phyloP scores from a whole-genome alignment of 2,888 invertebrate genomes.

The Seladonia tumulorum region DNA sequence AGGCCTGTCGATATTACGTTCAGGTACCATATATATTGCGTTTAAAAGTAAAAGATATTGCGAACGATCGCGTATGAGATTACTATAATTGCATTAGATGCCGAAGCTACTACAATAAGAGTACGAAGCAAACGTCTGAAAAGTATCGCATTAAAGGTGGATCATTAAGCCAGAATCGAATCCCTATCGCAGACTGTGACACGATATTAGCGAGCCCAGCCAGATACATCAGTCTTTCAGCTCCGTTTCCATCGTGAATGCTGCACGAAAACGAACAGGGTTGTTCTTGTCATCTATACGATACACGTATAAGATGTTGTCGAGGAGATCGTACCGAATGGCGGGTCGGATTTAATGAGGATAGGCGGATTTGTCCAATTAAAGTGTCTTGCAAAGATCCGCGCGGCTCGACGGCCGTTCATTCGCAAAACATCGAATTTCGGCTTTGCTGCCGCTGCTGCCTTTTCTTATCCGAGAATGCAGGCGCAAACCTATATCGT shows the following conservation, averaged over 20 bases:
- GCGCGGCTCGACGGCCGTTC: conserved; percentile 75
- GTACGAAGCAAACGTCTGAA: not conserved
- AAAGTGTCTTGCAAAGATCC: conserved; percentile 84
- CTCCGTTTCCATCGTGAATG: conserved; percentile 76
- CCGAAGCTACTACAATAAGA: not conserved
- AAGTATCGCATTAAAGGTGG: not conserved
- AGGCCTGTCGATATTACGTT: not conserved
- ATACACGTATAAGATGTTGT: conserved; percentile 56
- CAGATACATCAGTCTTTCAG: conserved; percentile 70
- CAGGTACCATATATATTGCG: not conserved
- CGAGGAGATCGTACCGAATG: conserved; percentile 61
- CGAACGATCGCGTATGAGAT: not conserved
- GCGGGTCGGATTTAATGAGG: conserved; percentile 83
- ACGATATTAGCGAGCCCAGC: conserved; percentile 9
- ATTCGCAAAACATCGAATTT: conserved; percentile 80
- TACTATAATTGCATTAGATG: not conserved
- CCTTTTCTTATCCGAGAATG: conserved; percentile 70
- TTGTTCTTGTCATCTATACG: conserved; percentile 72
- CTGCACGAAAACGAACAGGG: conserved; percentile 76
- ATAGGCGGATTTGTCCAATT: conserved; percentile 85
- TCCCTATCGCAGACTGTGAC: conserved; percentile 16
- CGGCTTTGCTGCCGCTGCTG: conserved; percentile 65
- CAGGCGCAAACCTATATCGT: conserved; percentile 45
- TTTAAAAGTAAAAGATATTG: not conserved
- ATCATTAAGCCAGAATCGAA: conserved; percentile 41